phyloP scores from a whole-genome alignment of 2,888 invertebrate species.

The Cremastinae sp. region DNA sequence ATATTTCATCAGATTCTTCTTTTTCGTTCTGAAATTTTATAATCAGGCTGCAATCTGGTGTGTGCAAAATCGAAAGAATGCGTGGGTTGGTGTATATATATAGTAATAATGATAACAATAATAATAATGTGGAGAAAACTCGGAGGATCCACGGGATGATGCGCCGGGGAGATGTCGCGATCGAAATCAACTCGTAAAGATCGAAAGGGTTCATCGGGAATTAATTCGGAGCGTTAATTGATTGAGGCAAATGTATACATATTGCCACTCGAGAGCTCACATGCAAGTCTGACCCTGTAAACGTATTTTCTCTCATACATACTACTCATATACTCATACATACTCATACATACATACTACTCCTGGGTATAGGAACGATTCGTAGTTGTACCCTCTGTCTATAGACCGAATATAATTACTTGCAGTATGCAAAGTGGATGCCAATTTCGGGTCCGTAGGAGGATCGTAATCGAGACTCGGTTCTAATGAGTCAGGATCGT shows the following conservation, averaged over 20 bases:
- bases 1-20: too few species aligned
- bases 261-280: slow-evolving; percentile 8
- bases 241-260: slow-evolving; percentile 45
- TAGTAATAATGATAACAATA: background rate
- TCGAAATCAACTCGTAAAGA: slow-evolving; percentile 59
- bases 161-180: slow-evolving; percentile 57
- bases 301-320: background rate
- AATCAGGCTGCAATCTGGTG: too few species aligned
- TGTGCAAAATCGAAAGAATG: too few species aligned
- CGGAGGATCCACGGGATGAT: slow-evolving; percentile 52
- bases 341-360: background rate
- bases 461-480: slow-evolving; percentile 53
- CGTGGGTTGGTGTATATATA: background rate
- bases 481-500: slow-evolving; percentile 59
- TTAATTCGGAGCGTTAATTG: slow-evolving; percentile 61
- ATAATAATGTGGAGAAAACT: slow-evolving; percentile 34
- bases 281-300: background rate
- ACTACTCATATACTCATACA: too few species aligned
- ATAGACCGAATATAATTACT: slow-evolving; percentile 54
- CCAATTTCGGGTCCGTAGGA: slow-evolving; percentile 58
- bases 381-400: slow-evolving; percentile 17
- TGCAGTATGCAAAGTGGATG: slow-evolving; percentile 60
- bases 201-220: slow-evolving; percentile 58
- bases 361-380: slow-evolving; percentile 17
- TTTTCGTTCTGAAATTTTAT: too few species aligned